These are phyloP conservation scores for Eleutherodactylus coqui DNA, from an alignment of 2,797 vertebrate genomes.

Conservation along the genomic window DNA sequence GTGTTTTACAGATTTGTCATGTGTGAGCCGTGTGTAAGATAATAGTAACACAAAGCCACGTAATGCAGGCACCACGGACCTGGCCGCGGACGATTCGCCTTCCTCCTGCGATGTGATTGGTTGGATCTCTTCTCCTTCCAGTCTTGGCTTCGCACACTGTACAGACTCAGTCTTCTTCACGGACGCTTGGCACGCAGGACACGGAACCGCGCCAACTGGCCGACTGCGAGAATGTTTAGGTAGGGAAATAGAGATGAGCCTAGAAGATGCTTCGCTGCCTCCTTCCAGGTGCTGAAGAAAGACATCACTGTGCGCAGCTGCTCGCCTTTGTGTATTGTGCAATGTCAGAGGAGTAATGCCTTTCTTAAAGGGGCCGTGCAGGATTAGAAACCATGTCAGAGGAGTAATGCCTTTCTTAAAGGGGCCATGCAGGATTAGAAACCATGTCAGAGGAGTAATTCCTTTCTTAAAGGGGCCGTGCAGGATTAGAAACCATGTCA, in stretches of 20 bases:
- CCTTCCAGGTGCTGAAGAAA: conserved; percentile 19
- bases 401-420: conserved; percentile 38
- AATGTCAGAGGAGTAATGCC: conserved; percentile 26
- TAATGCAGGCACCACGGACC: conserved; percentile 68
- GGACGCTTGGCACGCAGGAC: conserved; percentile 15
- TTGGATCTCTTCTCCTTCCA: conserved; percentile 35
- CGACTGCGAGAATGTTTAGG: conserved; percentile 64
- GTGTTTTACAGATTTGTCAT: conserved; percentile 80
- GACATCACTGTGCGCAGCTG: background rate
- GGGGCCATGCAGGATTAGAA: background rate
- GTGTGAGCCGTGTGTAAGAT: conserved; percentile 70
- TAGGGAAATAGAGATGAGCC: conserved; percentile 63
- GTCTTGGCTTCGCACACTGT: background rate
- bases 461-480: background rate
- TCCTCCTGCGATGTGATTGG: conserved; percentile 58
- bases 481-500: background rate
- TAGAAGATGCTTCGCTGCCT: conserved; percentile 14
- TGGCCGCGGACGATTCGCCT: conserved; percentile 65
- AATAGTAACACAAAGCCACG: conserved; percentile 68
- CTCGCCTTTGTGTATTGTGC: background rate
- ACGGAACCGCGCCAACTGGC: conserved; percentile 64
- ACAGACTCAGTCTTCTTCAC: background rate
- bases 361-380: no score
- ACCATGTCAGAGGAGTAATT: no score
- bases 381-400: no score